phyloP scores from a whole-genome alignment of 2,797 vertebrate genomes.

The Anableps anableps region DNA sequence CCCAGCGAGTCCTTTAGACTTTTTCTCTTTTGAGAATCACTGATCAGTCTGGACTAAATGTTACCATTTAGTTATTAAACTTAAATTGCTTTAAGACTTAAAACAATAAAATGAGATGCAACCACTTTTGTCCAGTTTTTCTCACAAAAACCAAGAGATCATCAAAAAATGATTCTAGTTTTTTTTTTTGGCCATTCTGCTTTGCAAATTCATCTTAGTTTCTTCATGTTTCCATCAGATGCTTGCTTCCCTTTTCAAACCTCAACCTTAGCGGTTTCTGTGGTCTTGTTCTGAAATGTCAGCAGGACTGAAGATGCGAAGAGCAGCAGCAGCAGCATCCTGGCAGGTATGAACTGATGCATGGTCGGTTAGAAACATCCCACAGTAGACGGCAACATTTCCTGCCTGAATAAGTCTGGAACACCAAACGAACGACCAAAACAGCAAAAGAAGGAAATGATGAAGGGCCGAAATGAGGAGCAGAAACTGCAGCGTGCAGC shows the following conservation, averaged over 20 bases:
- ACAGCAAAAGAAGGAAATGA: not conserved
- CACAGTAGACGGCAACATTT: not conserved
- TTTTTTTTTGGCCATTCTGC: not conserved
- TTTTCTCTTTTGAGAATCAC: too few relatives aligned
- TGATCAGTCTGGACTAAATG: too few relatives aligned
- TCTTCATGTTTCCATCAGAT: not conserved
- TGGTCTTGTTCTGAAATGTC: not conserved
- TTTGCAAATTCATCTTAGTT: not conserved
- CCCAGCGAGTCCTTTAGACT: too few relatives aligned
- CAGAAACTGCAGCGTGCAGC: not conserved
- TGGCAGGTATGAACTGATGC: not conserved
- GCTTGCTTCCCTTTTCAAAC: too few relatives aligned
- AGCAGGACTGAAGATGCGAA: not conserved
- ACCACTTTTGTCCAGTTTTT: not conserved
- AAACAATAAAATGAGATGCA: too few relatives aligned
- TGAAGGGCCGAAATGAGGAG: not conserved
- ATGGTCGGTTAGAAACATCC: not conserved
- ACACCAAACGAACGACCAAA: not conserved
- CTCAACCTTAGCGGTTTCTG: not conserved
- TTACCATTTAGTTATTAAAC: too few relatives aligned
- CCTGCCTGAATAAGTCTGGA: not conserved
- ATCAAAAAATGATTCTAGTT: not conserved
- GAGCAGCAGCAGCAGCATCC: too few relatives aligned
- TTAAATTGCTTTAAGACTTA: too few relatives aligned
- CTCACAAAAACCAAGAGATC: not conserved